Base-by-base conservation (phyloP, 2,113 vertebrate species). In the Sula dactylatra region DNA sequence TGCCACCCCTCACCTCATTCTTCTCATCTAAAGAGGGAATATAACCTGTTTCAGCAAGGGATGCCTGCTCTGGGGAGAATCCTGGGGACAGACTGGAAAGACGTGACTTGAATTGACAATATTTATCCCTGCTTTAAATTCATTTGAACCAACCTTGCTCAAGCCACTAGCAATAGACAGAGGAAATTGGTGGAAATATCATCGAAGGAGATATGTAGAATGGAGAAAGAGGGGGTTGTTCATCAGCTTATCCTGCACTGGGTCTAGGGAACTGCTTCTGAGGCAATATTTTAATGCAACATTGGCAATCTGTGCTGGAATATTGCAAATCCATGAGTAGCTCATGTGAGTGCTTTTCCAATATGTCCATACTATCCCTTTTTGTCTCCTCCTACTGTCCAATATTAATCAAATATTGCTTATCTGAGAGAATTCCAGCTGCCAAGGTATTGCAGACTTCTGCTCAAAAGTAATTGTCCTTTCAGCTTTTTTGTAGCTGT, bases 371-470 rank as follows among this genome's bases (percentile, higher is more conserved):
- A 91, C 78, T 44, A 84, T 93, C 65, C 78, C 34, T 91, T 94
- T 86, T 49, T 76, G 44, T 71, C 87, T 92, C 93, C 79, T 93
- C 84, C 78, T 92, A 78, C 70, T 61, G 89, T 95, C 93, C 96
- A 95, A 95, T 97, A 88, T 90, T 65, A 96, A 97, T 94, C 94
- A 90, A 93, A 94, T 94, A 92, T 96, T 84, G 95, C 90, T 95
- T 97, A 88, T 94, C 83, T 81, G 70, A 84, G 77, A 76, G 88
- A 95, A 94, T 93, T 84, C 86, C 91, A 94, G 36, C 71, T 93
- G 79, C 87, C 67, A 97, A 76, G 24, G 45, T 84, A 88, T 79
- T 93, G 94, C 76, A 67, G 77, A 47, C 72, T 87, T 64, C 72
- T 86, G 73, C 70, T 86, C 61, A 86, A 81, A 94, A 88, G 66